phyloP scores from a whole-genome alignment of 2,888 invertebrate genomes.

The Andrena bicolor region DNA sequence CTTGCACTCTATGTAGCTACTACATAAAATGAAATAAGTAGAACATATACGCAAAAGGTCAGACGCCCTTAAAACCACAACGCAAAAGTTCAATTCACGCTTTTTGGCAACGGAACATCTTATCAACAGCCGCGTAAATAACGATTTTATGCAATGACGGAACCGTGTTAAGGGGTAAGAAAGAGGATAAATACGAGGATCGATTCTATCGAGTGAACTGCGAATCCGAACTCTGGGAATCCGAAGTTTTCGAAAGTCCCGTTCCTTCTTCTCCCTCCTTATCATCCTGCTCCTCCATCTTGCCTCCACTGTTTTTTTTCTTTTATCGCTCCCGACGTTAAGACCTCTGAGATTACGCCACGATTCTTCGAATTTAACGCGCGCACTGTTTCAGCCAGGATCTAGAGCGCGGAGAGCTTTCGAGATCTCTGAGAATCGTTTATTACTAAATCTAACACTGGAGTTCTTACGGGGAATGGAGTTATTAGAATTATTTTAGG shows the following conservation, averaged over 20 bases:
- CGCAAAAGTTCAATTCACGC: conserved; percentile 14
- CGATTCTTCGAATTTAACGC: conserved; percentile 33
- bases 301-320: background rate
- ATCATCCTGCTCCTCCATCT: conserved; percentile 6
- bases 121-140: conserved; percentile 9
- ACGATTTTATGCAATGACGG: conserved; percentile 20
- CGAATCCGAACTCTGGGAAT: conserved; percentile 4
- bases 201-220: conserved; percentile 9
- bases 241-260: background rate
- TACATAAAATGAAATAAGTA: conserved; percentile 3
- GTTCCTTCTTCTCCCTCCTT: background rate
- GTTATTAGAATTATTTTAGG: background rate
- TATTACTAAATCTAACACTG: conserved; percentile 35
- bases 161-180: background rate
- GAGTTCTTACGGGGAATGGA: conserved; percentile 6
- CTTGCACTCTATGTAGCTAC: background rate
- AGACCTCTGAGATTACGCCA: conserved; percentile 17
- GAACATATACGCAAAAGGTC: conserved; percentile 17
- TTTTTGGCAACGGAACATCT: background rate
- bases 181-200: background rate
- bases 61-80: conserved; percentile 5
- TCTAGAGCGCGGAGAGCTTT: background rate
- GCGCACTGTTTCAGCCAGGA: conserved; percentile 9
- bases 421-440: conserved; percentile 23
- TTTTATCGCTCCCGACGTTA: conserved; percentile 18